Evolutionary conservation across 2,113 vertebrate genomes (phyloP).

Genomic region (Nanger granti): DNA sequence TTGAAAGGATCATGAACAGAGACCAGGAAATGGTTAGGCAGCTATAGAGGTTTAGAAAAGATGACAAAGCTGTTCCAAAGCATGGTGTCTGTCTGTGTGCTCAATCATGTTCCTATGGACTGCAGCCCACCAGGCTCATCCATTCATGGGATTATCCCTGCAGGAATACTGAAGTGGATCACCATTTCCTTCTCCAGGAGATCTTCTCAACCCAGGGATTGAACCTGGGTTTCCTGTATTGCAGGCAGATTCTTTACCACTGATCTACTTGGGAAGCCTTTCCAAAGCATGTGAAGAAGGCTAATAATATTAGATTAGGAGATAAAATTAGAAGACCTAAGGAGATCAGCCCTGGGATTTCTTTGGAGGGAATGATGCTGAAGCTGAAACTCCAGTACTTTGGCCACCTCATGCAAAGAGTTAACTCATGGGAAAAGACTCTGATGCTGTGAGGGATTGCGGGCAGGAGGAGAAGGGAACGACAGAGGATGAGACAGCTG

Average conservation of each 20-base stretch:
- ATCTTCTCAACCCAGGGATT: neutral
- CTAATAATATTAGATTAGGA: neutral
- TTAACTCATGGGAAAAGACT: no score
- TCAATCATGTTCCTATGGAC: neutral
- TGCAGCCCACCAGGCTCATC: neutral
- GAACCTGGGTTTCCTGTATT: neutral
- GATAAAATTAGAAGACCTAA: neutral
- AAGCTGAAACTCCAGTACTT: no score
- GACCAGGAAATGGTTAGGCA: neutral
- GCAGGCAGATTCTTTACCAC: neutral
- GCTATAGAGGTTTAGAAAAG: neutral
- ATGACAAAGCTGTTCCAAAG: neutral
- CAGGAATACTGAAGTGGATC: neutral
- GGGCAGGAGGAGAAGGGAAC: no score
- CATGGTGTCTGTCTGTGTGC: neutral
- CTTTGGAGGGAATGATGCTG: no score
- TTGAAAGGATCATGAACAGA: neutral
- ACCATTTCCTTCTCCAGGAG: neutral
- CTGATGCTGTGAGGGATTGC: no score
- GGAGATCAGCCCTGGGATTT: no score
- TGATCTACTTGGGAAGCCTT: neutral
- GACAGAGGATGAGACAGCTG: no score
- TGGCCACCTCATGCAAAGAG: no score
- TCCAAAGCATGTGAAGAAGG: neutral
- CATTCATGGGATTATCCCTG: neutral